A percentile compares a stretch with the other conserved stretches of the same genome.
phyloP scores from a whole-genome alignment of 2,113 vertebrate genomes.

The Elephas maximus region DNA sequence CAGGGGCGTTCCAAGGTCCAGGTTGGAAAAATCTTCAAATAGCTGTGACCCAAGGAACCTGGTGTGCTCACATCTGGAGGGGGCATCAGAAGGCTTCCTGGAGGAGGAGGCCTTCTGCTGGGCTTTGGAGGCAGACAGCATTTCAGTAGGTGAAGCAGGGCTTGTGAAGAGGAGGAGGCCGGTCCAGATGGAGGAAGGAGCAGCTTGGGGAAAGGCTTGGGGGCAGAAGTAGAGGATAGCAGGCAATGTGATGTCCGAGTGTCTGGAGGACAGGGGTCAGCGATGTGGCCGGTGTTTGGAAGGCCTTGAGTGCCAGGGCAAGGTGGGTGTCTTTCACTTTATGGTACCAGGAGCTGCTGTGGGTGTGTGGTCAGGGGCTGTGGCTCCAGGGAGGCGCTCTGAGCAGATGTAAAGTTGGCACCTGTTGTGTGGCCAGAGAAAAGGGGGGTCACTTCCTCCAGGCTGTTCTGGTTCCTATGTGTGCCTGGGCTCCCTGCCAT shows the following conservation, averaged over 20 bases:
- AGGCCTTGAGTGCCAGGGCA: neutral
- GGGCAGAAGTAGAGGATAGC: neutral
- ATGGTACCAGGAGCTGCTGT: neutral
- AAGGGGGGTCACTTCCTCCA: neutral
- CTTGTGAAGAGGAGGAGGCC: too few relatives aligned
- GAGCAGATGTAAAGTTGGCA: neutral
- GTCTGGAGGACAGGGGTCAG: neutral
- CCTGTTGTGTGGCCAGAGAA: neutral
- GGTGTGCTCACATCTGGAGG: neutral
- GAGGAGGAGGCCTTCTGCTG: neutral
- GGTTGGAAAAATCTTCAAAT: neutral
- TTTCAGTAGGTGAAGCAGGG: neutral
- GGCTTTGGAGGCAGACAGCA: neutral
- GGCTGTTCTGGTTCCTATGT: neutral
- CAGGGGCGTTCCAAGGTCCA: neutral
- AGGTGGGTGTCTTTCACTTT: neutral
- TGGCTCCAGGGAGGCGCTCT: neutral
- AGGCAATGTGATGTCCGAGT: fast-evolving
- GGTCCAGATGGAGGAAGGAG: neutral
- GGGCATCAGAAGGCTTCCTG: neutral
- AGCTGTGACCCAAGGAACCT: neutral
- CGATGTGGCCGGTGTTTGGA: neutral
- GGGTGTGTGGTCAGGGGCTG: neutral
- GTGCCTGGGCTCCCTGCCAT: neutral
- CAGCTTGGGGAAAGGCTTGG: neutral